Evolutionary conservation across 1,140 invertebrate genomes (phyloP).

Genomic region (Lepidostoma basale): DNA sequence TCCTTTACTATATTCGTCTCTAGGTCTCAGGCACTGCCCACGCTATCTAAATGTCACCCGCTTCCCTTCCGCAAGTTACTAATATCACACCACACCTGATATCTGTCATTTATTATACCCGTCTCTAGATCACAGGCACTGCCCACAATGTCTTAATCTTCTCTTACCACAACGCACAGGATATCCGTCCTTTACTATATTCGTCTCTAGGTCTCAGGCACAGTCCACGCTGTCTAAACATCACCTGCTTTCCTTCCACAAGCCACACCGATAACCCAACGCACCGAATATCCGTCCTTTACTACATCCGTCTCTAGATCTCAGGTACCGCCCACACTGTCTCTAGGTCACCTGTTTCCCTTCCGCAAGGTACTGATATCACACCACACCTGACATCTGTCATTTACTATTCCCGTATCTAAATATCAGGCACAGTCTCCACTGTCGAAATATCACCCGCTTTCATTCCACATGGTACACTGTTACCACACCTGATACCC

Average conservation of each 20-base stretch:
- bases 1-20: constrained; percentile 41
- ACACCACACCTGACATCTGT: not conserved
- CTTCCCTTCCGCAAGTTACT: not conserved
- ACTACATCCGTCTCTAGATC: not conserved
- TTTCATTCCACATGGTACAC: not conserved
- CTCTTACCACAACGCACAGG: constrained; percentile 50
- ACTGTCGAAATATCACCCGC: not conserved
- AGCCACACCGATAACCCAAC: constrained; percentile 43
- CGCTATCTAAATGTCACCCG: not conserved
- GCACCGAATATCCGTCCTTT: not conserved
- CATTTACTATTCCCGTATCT: not conserved
- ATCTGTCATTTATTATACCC: not conserved
- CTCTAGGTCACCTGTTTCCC: too few species aligned
- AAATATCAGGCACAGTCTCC: not conserved
- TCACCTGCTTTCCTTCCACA: too few species aligned
- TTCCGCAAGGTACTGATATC: not conserved
- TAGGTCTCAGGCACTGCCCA: not conserved
- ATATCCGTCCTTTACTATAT: too few species aligned
- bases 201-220: too few species aligned
- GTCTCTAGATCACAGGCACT: too few species aligned
- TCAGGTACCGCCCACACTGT: not conserved
- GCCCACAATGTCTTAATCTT: too few species aligned
- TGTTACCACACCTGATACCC: not conserved
- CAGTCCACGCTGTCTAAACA: not conserved
- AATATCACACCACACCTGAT: not conserved